Evolutionary conservation across 2,888 invertebrate genomes (phyloP).

Genomic region (Gortyna flavago): DNA sequence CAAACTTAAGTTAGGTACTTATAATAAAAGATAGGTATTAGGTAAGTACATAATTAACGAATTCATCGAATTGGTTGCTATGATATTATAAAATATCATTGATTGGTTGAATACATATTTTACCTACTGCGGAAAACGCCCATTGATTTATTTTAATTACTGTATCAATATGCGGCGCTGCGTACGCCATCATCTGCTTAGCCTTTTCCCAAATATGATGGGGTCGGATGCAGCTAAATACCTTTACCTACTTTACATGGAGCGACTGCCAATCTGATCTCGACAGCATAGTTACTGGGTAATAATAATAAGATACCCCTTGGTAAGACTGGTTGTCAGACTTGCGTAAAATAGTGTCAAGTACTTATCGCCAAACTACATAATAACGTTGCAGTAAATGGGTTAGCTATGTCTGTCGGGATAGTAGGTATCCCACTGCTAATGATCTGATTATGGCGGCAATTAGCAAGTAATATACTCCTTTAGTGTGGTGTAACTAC

Average conservation of each 20-base stretch:
- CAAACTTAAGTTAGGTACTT: conserved; percentile 7
- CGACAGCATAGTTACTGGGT: neutral
- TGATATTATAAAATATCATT: no score
- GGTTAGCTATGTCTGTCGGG: neutral
- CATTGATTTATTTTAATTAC: neutral
- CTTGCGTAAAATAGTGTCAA: neutral
- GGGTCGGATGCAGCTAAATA: neutral
- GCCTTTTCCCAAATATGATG: neutral
- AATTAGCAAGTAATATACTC: conserved; percentile 2
- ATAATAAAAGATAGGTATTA: neutral
- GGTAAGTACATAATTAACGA: neutral
- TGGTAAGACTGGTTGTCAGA: neutral
- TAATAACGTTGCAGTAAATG: neutral
- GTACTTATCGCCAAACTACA: conserved; percentile 1
- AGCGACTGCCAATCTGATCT: neutral
- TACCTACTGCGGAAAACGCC: neutral
- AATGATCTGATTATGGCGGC: neutral
- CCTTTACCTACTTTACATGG: neutral
- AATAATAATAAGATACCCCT: neutral
- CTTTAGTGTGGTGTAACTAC: neutral
- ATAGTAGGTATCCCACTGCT: neutral
- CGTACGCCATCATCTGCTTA: neutral
- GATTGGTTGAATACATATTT: neutral
- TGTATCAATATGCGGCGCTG: no score
- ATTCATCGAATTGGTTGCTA: neutral